Percentiles rank a stretch among this genome's conserved stretches.
Evolutionary conservation across 2,797 vertebrate genomes (phyloP).

Genomic region (Heterohyrax brucei): DNA sequence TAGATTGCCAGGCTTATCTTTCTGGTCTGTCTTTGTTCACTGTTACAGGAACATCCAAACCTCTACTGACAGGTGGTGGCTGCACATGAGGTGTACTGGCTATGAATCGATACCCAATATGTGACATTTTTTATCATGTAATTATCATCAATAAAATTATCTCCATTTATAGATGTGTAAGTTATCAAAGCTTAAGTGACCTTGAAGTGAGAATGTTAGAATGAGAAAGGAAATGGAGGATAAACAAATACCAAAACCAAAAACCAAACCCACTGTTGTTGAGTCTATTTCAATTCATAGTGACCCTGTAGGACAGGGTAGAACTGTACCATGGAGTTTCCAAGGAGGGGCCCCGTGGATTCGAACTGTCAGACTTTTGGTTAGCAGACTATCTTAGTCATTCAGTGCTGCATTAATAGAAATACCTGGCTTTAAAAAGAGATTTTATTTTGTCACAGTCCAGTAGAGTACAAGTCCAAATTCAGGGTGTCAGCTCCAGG

Average conservation of each 20-base stretch:
- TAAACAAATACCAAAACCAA: not conserved
- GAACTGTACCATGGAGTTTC: too few relatives aligned
- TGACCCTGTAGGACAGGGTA: too few relatives aligned
- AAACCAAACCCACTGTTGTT: too few relatives aligned
- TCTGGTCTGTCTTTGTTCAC: not conserved
- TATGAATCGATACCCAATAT: not conserved
- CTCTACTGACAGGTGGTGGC: not conserved
- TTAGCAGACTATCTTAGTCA: too few relatives aligned
- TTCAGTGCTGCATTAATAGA: too few relatives aligned
- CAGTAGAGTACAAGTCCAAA: too few relatives aligned
- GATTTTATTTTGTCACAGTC: too few relatives aligned
- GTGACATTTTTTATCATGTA: not conserved
- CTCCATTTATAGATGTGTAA: not conserved
- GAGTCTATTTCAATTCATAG: too few relatives aligned
- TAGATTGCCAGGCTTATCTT: not conserved
- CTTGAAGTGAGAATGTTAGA: not conserved
- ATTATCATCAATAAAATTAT: not conserved
- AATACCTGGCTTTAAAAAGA: too few relatives aligned
- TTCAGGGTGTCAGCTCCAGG: too few relatives aligned
- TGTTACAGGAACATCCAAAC: not conserved
- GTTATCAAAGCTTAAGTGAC: not conserved
- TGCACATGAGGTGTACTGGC: not conserved
- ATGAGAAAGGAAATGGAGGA: not conserved
- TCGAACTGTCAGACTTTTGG: too few relatives aligned
- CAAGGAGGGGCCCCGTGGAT: too few relatives aligned